Percentiles rank a stretch among this genome's conserved stretches.
Conservation (phyloP, 2,888 invertebrate species). For the Cosmorhoe ocellata region DNA sequence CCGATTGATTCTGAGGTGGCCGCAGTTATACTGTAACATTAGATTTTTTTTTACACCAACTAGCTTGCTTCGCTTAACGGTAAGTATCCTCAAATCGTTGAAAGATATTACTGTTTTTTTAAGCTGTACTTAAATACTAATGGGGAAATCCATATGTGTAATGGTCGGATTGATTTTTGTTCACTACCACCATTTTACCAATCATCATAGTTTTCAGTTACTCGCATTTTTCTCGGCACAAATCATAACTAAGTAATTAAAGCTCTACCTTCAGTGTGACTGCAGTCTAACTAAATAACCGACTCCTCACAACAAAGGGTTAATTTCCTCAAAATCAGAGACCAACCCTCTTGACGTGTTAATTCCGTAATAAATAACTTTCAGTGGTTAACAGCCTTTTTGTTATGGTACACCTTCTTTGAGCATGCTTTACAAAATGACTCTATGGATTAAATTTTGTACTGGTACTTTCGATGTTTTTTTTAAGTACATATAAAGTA, state of each 20-base stretch:
- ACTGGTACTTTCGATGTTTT: too few relatives aligned
- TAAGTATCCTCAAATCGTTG: too few relatives aligned
- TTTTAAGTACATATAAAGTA: too few relatives aligned
- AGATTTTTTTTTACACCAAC: background rate
- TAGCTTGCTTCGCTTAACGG: background rate
- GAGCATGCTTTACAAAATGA: slow-evolving; percentile 14
- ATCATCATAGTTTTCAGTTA: too few relatives aligned
- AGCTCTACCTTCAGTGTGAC: slow-evolving; percentile 17
- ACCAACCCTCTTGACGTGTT: slow-evolving; percentile 69
- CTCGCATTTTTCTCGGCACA: too few relatives aligned
- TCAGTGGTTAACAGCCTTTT: slow-evolving; percentile 34
- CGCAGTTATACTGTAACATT: slow-evolving; percentile 12
- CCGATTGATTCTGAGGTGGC: slow-evolving; percentile 59
- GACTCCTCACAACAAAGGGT: slow-evolving; percentile 57
- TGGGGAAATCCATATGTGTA: too few relatives aligned
- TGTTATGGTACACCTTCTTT: slow-evolving; percentile 27
- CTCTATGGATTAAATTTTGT: too few relatives aligned
- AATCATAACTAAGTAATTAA: too few relatives aligned
- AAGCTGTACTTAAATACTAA: too few relatives aligned
- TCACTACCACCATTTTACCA: too few relatives aligned
- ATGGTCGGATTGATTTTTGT: too few relatives aligned
- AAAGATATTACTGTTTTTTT: too few relatives aligned
- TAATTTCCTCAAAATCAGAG: slow-evolving; percentile 56
- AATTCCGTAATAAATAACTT: slow-evolving; percentile 65
- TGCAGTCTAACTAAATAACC: slow-evolving; percentile 46